A percentile compares a stretch with the other conserved stretches of the same genome.
Conservation (phyloP, 2,888 invertebrate species). For the Drosophila pseudotalamancana region DNA sequence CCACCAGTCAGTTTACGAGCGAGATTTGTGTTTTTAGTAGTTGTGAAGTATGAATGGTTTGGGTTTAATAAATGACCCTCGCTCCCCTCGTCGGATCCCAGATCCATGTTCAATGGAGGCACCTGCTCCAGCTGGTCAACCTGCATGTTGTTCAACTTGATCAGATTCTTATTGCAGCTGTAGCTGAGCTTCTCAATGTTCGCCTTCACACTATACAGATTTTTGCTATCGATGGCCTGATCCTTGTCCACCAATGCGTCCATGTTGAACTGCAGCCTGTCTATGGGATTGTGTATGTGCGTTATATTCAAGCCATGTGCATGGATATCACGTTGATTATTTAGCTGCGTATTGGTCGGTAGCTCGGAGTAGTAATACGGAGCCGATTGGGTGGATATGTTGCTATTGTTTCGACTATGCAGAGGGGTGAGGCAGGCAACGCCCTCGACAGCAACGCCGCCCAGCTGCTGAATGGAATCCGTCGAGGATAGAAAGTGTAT, state of each 20-base stretch:
- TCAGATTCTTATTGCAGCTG: slow-evolving; percentile 76
- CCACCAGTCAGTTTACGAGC: slow-evolving; percentile 66
- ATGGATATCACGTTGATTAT: slow-evolving; percentile 89
- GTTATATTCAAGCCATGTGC: slow-evolving; percentile 79
- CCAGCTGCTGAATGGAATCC: slow-evolving; percentile 82
- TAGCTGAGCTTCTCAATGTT: slow-evolving; percentile 82
- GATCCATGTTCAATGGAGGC: slow-evolving; percentile 22
- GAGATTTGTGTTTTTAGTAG: slow-evolving; percentile 77
- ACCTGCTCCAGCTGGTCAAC: slow-evolving; percentile 28
- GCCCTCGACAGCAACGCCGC: slow-evolving; percentile 46
- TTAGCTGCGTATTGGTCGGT: slow-evolving; percentile 85
- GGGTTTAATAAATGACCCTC: slow-evolving; percentile 56
- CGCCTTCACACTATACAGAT: slow-evolving; percentile 82
- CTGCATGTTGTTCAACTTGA: slow-evolving; percentile 53
- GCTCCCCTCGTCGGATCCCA: slow-evolving; percentile 31
- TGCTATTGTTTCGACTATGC: slow-evolving; percentile 87
- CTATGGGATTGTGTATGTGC: slow-evolving; percentile 86
- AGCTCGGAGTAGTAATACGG: slow-evolving; percentile 94
- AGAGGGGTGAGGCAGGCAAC: slow-evolving; percentile 83
- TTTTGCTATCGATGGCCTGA: slow-evolving; percentile 83
- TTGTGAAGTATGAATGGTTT: slow-evolving; percentile 65
- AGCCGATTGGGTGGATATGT: slow-evolving; percentile 88
- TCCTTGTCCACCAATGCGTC: slow-evolving; percentile 89
- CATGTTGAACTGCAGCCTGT: slow-evolving; percentile 83
- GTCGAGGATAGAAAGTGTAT: slow-evolving; percentile 84